These are phyloP conservation scores for Ectemnius continuus DNA, from an alignment of 2,888 invertebrate genomes.

Conservation along the genomic window DNA sequence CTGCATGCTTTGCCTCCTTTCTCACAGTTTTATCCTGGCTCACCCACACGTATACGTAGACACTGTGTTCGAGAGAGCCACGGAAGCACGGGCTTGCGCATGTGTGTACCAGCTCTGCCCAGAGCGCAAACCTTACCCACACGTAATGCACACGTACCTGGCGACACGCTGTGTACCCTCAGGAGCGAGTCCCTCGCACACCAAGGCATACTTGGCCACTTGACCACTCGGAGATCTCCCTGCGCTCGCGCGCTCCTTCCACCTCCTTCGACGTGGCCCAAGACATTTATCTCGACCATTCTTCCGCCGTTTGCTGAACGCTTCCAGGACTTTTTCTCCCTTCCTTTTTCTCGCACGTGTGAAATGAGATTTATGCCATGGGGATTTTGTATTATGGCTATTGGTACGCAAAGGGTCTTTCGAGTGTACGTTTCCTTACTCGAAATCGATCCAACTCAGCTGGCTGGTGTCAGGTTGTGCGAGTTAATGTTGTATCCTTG, in stretches of 20 bases:
- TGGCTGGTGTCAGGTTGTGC: no score
- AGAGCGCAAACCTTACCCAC: constrained; percentile 51
- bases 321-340: constrained; percentile 19
- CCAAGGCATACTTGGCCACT: constrained; percentile 11
- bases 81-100: background rate
- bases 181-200: constrained; percentile 57
- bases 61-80: background rate
- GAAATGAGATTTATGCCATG: no score
- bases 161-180: constrained; percentile 41
- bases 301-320: constrained; percentile 11
- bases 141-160: constrained; percentile 25
- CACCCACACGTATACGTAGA: background rate
- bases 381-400: no score
- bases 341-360: constrained; percentile 10
- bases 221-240: background rate
- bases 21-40: constrained; percentile 30
- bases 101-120: constrained; percentile 41
- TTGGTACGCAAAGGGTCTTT: no score
- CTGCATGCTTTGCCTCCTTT: constrained; percentile 22
- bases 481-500: no score
- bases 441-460: no score
- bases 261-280: constrained; percentile 11
- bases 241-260: constrained; percentile 2
- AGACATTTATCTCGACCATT: no score
- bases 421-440: no score